Percentiles rank a stretch among this genome's conserved stretches.
Conservation (phyloP, 2,888 invertebrate genomes). For the Branchipolynoe longqiensis region DNA sequence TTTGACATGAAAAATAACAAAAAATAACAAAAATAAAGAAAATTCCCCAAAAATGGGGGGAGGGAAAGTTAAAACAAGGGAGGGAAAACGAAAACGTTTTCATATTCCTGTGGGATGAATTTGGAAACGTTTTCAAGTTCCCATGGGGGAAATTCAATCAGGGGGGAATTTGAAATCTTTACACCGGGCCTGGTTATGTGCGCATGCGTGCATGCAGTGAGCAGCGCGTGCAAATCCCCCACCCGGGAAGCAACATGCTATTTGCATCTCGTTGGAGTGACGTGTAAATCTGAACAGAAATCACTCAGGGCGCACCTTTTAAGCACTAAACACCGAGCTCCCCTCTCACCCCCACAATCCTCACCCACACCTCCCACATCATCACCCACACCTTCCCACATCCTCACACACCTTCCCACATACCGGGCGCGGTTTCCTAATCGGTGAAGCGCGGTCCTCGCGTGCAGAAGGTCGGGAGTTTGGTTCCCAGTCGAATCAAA, state of each 20-base stretch:
- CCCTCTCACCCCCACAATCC: not conserved
- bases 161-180: not conserved
- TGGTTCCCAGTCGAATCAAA: too few species aligned
- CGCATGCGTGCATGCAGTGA: not conserved
- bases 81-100: not conserved
- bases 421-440: not conserved
- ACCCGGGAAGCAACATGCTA: not conserved
- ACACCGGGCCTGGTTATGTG: not conserved
- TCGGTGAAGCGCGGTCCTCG: too few species aligned
- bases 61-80: not conserved
- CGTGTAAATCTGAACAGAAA: not conserved
- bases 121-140: too few species aligned
- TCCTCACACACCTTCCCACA: not conserved
- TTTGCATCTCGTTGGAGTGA: constrained; percentile 10
- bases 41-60: too few species aligned
- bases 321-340: not conserved
- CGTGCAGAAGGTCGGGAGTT: too few species aligned
- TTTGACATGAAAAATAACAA: too few species aligned
- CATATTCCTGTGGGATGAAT: not conserved
- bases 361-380: not conserved
- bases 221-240: not conserved
- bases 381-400: constrained; percentile 2
- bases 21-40: too few species aligned
- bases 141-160: too few species aligned
- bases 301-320: not conserved